Conservation (phyloP, 2,888 invertebrate genomes). For the Epinotia bilunana region DNA sequence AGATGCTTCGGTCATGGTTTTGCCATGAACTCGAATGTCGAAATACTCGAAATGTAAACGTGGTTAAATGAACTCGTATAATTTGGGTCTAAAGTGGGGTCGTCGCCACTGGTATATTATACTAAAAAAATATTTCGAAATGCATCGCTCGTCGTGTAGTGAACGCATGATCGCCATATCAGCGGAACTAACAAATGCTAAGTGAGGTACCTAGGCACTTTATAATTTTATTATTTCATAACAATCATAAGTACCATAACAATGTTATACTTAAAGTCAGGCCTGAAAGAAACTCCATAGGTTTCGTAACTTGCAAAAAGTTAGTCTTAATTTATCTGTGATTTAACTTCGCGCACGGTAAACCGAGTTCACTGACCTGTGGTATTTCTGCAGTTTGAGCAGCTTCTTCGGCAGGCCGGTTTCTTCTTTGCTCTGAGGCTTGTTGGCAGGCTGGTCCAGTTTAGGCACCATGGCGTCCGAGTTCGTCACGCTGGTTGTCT, state of each 20-base stretch:
- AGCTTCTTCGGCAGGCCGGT: slow-evolving; percentile 74
- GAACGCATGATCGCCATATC: slow-evolving; percentile 22
- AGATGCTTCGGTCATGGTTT: too few relatives aligned
- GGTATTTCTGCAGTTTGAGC: slow-evolving; percentile 83
- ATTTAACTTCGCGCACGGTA: slow-evolving; percentile 51
- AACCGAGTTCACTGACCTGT: slow-evolving; percentile 82
- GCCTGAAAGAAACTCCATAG: slow-evolving; percentile 23
- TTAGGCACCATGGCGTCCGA: slow-evolving; percentile 84
- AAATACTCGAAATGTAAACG: too few relatives aligned
- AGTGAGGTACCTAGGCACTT: not conserved
- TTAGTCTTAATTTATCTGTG: slow-evolving; percentile 34
- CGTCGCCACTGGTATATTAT: not conserved
- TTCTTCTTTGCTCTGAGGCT: slow-evolving; percentile 70
- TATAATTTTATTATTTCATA: not conserved
- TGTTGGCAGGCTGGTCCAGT: slow-evolving; percentile 70
- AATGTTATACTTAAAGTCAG: not conserved
- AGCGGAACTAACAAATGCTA: slow-evolving; percentile 12
- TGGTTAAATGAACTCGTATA: not conserved
- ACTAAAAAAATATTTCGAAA: not conserved
- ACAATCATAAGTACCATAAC: not conserved
- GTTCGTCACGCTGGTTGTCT: slow-evolving; percentile 85
- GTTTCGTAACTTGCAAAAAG: slow-evolving; percentile 13
- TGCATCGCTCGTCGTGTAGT: slow-evolving; percentile 13
- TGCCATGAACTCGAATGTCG: too few relatives aligned
- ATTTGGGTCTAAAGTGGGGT: not conserved